Evolutionary conservation across 2,113 vertebrate species (phyloP), one percentile per base, ranked within the genome.

Genomic region (Sisor rabdophorus): DNA sequence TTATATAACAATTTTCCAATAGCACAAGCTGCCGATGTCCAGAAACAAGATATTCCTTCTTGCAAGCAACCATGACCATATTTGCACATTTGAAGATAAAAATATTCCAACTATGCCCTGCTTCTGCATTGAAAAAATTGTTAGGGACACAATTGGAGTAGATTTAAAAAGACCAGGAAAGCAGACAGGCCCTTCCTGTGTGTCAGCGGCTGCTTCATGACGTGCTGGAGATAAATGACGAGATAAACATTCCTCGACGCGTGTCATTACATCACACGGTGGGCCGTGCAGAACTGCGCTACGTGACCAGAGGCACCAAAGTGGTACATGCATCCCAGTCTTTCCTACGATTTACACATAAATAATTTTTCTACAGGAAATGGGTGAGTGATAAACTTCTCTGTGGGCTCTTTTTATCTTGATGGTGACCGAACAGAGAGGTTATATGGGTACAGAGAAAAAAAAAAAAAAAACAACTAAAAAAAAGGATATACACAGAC

Each of bases 161-260:
- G 85, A 85, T 87, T 90, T 84, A 7, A 91, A 92, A 92, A 75
- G 15, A 87, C 71, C 78, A 12, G 74, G 84, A 89, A 87, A 91
- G 90, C 85, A 73, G 84, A 84, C 60, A 71, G 84, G 83, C 89
- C 89, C 86, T 91, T 91, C 90, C 91, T 88, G 89, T 87, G 83
- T 82, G 86, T 88, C 79, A 54, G 79, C 84, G 80, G 20, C 71
- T 77, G 70, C 58, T 64, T 56, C 71, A 85, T 88, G 87, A 87
- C 81, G 86, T 87, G 79, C 76, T 19, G 13, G 59, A 83, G 68
- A 89, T n/a, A n/a, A n/a, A n/a, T 84, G 77, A 64, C 36, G 68
- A 84, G 89, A 92, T 86, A 84, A 22, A 13, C 70, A 61, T 20
- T 77, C 71, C 71, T 67, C 8, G 0, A 28, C 26, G 40, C 48